Base-by-base conservation (phyloP, 2,797 vertebrate species). In the Schizothorax lantsangensis region DNA sequence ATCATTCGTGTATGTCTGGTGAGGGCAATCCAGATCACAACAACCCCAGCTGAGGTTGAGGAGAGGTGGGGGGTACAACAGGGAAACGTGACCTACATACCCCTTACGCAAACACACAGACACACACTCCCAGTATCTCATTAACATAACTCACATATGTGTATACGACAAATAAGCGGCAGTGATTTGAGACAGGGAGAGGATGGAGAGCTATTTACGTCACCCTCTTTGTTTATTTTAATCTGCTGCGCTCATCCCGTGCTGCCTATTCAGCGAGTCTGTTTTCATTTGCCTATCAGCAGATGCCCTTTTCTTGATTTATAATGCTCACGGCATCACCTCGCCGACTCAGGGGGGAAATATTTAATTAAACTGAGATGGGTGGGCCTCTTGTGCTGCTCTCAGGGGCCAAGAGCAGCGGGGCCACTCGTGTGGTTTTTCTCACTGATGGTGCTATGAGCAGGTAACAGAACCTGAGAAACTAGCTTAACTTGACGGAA, bases 231-330 rank as follows among this genome's bases (percentile, higher is more conserved):
- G 91, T 91, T 88, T 88, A 82, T 88, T 85, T 88, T 88, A 86
- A 88, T 85, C 79, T 68, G 52, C 84, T 11, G 33, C 57, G 45
- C 79, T 87, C 85, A 79, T 87, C 82, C 12, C 69, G 23, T 43
- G 47, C 82, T 81, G 33, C 79, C 81, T 83, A 74, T 87, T 82
- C 81, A 79, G 74, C 79, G 45, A 68, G 69, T 66, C 68, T 79
- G 54, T 81, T 86, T 89, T 88, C 88, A 86, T 78, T 86, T 49
- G 64, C 69, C 30, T 86, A 89, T 89, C 89, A 89, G 84, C 84
- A 90, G 88, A 90, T 90, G 90, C 88, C 90, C 89, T 91, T 91
- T 88, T 72, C 84, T 86, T 91, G 90, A 91, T 89, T 89, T 91
- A 90, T 91, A 87, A 74, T 86, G 77, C 86, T 68, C 59, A 21